These are phyloP conservation scores for Haliclystus octoradiatus DNA, from an alignment of 30 jellyfish, hydroid and myxozoan species.

Conservation along the genomic window DNA sequence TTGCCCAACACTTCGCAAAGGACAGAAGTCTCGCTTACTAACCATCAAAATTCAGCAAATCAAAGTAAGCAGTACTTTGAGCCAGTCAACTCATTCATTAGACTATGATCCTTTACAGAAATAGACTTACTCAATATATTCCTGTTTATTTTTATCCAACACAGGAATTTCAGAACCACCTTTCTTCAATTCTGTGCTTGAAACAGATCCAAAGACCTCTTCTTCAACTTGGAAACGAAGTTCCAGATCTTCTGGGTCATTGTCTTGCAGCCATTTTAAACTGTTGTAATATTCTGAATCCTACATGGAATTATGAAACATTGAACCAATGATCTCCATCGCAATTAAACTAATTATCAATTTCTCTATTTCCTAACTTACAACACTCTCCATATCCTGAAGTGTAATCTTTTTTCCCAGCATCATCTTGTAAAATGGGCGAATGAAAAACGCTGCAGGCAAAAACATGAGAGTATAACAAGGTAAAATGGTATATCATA, in stretches of 20 bases:
- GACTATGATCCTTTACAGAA: too few species aligned
- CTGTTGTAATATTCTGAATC: constrained; percentile 91
- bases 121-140: constrained; percentile 66
- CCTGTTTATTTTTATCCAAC: constrained; percentile 53
- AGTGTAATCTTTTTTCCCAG: constrained; percentile 64
- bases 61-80: too few species aligned
- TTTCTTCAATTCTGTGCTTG: constrained; percentile 53
- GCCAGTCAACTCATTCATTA: too few species aligned
- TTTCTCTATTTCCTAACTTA: too few species aligned
- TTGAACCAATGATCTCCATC: too few species aligned
- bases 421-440: constrained; percentile 98
- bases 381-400: constrained; percentile 95
- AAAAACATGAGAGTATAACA: not conserved
- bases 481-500: not conserved
- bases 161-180: constrained; percentile 79
- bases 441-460: constrained; percentile 82
- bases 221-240: constrained; percentile 83
- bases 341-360: too few species aligned
- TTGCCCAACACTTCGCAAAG: too few species aligned
- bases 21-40: too few species aligned
- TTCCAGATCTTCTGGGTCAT: constrained; percentile 89
- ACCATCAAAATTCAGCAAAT: too few species aligned
- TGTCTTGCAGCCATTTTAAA: constrained; percentile 83
- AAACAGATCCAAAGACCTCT: constrained; percentile 70
- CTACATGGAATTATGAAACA: constrained; percentile 7